Conservation (phyloP, 2,888 invertebrate species). For the Trissoscelio sp. region DNA sequence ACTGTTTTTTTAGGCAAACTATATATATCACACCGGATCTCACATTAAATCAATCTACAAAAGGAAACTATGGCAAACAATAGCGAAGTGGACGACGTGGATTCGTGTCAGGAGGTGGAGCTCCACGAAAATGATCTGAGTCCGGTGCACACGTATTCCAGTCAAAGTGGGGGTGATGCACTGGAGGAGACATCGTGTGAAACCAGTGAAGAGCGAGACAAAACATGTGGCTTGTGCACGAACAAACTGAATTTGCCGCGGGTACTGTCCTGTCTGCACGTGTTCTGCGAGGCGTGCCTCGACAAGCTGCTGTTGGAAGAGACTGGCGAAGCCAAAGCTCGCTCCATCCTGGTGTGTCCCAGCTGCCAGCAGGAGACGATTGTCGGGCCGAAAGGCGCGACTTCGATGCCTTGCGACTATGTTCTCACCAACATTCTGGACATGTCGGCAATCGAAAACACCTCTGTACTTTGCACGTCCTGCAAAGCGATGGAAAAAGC, state of each 20-base stretch:
- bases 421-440: constrained; percentile 93
- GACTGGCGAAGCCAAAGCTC: constrained; percentile 87
- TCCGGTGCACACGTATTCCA: constrained; percentile 57
- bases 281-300: constrained; percentile 96
- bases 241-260: constrained; percentile 81
- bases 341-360: constrained; percentile 88
- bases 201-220: constrained; percentile 52
- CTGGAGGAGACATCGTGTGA: constrained; percentile 56
- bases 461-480: constrained; percentile 92
- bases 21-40: constrained; percentile 18
- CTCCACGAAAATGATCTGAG: constrained; percentile 36
- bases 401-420: constrained; percentile 93
- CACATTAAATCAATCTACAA: not conserved
- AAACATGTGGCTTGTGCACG: constrained; percentile 56
- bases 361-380: constrained; percentile 94
- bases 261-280: constrained; percentile 96
- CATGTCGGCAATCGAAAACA: constrained; percentile 90
- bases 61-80: constrained; percentile 49
- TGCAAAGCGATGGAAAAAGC: constrained; percentile 98
- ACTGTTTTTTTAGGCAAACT: not conserved
- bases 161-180: constrained; percentile 49
- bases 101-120: constrained; percentile 46
- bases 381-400: constrained; percentile 90
- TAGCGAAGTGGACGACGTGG: constrained; percentile 55
- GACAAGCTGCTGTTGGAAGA: constrained; percentile 91